A percentile compares a stretch with the other conserved stretches of the same genome.
phyloP scores from a whole-genome alignment of 2,797 vertebrate species.

The Columba guinea region DNA sequence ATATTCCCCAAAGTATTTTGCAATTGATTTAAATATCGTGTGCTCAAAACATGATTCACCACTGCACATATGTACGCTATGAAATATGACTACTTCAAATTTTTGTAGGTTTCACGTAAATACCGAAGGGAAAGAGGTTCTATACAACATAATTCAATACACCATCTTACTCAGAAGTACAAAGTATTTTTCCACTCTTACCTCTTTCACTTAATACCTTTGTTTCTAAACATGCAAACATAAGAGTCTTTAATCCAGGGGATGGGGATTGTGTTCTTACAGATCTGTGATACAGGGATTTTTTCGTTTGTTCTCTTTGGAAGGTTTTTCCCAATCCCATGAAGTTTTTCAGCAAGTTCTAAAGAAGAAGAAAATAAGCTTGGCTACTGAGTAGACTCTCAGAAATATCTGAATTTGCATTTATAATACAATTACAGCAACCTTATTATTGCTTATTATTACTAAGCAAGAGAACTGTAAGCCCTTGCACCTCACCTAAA shows the following conservation, averaged over 20 bases:
- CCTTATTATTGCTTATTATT: background rate
- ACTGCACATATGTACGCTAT: background rate
- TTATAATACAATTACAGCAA: background rate
- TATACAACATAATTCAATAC: background rate
- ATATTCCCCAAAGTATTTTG: constrained; percentile 1
- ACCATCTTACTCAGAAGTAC: background rate
- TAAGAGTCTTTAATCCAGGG: background rate
- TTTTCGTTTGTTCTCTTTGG: background rate
- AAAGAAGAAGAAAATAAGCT: background rate
- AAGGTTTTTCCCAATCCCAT: background rate
- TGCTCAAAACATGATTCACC: constrained; percentile 44
- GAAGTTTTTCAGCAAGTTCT: background rate
- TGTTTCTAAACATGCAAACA: background rate
- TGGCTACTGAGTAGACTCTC: background rate
- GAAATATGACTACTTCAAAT: constrained; percentile 55
- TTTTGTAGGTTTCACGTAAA: constrained; percentile 49
- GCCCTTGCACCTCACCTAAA: background rate
- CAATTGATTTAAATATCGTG: constrained; percentile 50
- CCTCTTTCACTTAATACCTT: background rate
- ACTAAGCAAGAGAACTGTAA: background rate
- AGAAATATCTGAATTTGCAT: background rate
- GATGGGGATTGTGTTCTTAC: too few relatives aligned
- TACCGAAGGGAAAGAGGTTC: constrained; percentile 24
- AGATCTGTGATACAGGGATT: background rate
- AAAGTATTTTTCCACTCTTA: background rate